Base-by-base conservation (phyloP, 2,797 vertebrate species). In the Furcifer pardalis region DNA sequence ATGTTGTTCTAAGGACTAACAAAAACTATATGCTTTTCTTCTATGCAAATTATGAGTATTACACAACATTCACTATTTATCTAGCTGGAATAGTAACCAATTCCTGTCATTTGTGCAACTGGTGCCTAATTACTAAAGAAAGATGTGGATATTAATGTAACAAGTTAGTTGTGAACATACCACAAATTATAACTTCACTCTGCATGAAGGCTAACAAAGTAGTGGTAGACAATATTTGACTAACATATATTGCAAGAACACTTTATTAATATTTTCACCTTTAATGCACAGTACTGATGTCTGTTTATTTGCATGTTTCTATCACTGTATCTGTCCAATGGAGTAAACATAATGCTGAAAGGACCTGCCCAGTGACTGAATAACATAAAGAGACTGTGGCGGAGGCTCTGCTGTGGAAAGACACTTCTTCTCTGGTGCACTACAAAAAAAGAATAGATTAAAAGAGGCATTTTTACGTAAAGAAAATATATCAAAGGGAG, bases 341-440 rank as follows among this genome's bases (percentile, higher is more conserved):
- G 99, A 10, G 99, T 99, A 95, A 99, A 99, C 99, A 99, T 99
- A 93, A 99, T 99, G 96, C 98, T 99, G 88, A 99, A 99, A 90
- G 98, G 99, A n/a, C 99, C 98, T 1, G 99, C 99, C 99, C 99
- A 99, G 91, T 99, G 98, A 95, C 98, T 99, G 96, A 99, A 99
- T 93, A 99, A 94, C 98, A 99, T 99, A 92, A 99, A 99, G 3
- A 99, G 96, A 91, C 98, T 99, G 94, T 99, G 99, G 91, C 99
- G 97, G 69, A 99, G 97, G 66, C 98, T 99, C 96, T 99, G 99
- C 89, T 99, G 99, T 7, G 99, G 99, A 89, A 99, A 99, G 93
- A 99, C 98, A 91, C 97, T 98, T 94, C 98, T 98, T 91, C 99
- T 97, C 96, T 99, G 98, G 96, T 99, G 97, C 52, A 99, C 99